Evolutionary conservation across 1,140 invertebrate genomes (phyloP).

Genomic region (Uloborus diversus): DNA sequence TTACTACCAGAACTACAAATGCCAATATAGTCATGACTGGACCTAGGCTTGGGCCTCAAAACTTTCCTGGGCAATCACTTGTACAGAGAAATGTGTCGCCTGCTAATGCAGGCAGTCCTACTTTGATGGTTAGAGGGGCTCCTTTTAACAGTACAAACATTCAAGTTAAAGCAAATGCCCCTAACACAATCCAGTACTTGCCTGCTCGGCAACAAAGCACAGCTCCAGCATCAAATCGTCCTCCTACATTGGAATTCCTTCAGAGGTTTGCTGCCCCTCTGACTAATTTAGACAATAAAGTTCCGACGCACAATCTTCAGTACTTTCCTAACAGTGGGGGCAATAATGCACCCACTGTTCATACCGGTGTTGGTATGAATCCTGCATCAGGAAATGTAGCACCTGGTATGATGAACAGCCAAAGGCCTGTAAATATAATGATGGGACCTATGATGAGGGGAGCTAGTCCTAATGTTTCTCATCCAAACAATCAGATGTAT

Average conservation of each 20-base stretch:
- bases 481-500: slow-evolving; percentile 44
- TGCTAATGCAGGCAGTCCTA: slow-evolving; percentile 57
- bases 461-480: slow-evolving; percentile 46
- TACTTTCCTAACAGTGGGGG: slow-evolving; percentile 74
- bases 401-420: slow-evolving; percentile 66
- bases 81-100: slow-evolving; percentile 59
- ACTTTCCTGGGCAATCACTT: slow-evolving; percentile 56
- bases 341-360: slow-evolving; percentile 4
- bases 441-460: slow-evolving; percentile 62
- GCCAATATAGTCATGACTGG: slow-evolving; percentile 46
- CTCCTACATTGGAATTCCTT: slow-evolving; percentile 90
- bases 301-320: slow-evolving; percentile 76
- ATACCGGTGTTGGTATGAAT: slow-evolving; percentile 61
- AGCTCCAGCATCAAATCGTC: slow-evolving; percentile 71
- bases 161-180: slow-evolving; percentile 90
- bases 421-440: slow-evolving; percentile 60
- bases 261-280: slow-evolving; percentile 77
- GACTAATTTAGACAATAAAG: slow-evolving; percentile 74
- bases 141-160: slow-evolving; percentile 63
- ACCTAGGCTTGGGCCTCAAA: slow-evolving; percentile 58
- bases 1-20: slow-evolving; percentile 55
- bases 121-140: slow-evolving; percentile 53
- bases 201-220: slow-evolving; percentile 75
- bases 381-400: slow-evolving; percentile 61
- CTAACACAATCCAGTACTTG: slow-evolving; percentile 97